A percentile compares a stretch with the other conserved stretches of the same genome.
Conservation (phyloP, 2,797 vertebrate genomes). For the Emys orbicularis region DNA sequence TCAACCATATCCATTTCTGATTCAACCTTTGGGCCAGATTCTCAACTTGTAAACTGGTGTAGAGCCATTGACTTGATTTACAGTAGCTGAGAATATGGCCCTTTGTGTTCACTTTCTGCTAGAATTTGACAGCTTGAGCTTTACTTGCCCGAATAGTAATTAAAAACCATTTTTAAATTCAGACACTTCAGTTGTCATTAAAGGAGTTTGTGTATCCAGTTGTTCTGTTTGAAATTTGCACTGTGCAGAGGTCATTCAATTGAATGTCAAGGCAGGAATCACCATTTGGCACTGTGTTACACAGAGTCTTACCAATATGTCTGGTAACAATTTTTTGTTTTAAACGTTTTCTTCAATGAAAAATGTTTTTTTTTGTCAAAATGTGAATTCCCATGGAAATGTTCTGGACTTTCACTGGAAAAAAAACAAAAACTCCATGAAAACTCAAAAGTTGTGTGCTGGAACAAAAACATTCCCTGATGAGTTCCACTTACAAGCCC, state of each 20-base stretch:
- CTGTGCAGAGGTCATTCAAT: not conserved
- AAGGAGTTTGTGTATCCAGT: not conserved
- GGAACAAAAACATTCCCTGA: constrained; percentile 37
- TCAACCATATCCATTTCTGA: constrained; percentile 27
- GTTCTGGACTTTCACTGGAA: not conserved
- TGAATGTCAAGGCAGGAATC: not conserved
- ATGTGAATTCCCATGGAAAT: not conserved
- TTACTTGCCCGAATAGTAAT: constrained; percentile 26
- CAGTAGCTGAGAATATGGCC: constrained; percentile 30
- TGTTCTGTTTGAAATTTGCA: constrained; percentile 17
- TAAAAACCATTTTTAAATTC: not conserved
- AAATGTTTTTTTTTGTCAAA: constrained; percentile 61
- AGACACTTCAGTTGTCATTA: not conserved
- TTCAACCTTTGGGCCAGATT: constrained; percentile 56
- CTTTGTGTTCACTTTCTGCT: not conserved
- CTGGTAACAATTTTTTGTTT: constrained; percentile 22
- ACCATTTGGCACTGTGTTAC: constrained; percentile 13
- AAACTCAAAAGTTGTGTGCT: not conserved
- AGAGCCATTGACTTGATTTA: constrained; percentile 45
- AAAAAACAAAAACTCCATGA: not conserved
- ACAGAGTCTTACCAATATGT: constrained; percentile 10
- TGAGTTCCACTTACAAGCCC: not conserved
- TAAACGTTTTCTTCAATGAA: constrained; percentile 45
- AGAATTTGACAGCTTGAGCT: not conserved
- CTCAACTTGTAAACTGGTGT: constrained; percentile 62